These are phyloP conservation scores for Paradoxurus hermaphroditus DNA, from an alignment of 2,113 vertebrate genomes.

Conservation along the genomic window DNA sequence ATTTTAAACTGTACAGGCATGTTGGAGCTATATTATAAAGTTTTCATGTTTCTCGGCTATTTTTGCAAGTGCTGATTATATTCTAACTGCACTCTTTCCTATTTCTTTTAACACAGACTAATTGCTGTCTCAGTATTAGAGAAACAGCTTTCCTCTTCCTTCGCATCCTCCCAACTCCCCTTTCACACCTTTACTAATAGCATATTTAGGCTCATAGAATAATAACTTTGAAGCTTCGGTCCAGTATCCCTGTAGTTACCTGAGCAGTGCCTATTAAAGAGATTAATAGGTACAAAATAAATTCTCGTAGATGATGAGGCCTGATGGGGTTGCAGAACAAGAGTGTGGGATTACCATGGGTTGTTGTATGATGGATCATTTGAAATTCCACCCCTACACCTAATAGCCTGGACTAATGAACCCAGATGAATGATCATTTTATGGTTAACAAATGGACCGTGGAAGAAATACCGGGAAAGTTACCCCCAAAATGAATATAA, in stretches of 20 bases:
- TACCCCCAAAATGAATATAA: background rate
- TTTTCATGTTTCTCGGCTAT: background rate
- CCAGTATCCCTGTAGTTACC: background rate
- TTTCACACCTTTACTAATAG: background rate
- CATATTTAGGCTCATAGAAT: background rate
- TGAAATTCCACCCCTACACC: background rate
- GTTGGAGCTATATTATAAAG: background rate
- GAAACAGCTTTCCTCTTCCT: background rate
- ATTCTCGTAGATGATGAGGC: background rate
- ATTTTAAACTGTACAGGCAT: background rate
- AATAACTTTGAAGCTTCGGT: background rate
- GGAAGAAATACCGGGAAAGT: background rate
- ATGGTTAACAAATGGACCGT: background rate
- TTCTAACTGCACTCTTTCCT: background rate
- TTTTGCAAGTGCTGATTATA: background rate
- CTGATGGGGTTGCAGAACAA: background rate
- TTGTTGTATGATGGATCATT: background rate
- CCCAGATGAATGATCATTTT: background rate
- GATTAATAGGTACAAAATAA: background rate
- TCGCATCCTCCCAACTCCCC: background rate
- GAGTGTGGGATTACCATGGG: accelerated
- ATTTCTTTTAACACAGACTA: background rate
- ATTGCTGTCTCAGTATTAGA: background rate
- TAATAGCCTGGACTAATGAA: background rate
- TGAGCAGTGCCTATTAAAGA: background rate